A percentile compares a stretch with the other conserved stretches of the same genome.
Evolutionary conservation across 2,113 vertebrate species (phyloP).

Genomic region (Nothoprocta perdicaria): DNA sequence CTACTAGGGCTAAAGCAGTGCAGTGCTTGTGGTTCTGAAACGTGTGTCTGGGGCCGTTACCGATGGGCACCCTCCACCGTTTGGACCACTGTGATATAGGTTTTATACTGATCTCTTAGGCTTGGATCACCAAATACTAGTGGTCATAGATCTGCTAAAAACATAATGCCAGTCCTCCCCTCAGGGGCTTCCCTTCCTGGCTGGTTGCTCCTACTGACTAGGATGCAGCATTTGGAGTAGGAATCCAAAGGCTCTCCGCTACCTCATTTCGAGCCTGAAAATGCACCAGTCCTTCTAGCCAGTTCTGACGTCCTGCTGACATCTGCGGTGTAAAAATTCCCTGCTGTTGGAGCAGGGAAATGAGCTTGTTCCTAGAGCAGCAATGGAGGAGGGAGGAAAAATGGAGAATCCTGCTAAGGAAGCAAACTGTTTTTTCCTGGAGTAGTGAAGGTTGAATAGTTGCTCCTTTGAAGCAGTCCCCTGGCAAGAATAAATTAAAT

Average conservation of each 20-base stretch:
- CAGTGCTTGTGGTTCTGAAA: not conserved
- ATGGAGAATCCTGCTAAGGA: not conserved
- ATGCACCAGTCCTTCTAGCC: not conserved
- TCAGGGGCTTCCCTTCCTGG: not conserved
- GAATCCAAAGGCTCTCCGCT: not conserved
- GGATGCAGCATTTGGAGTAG: not conserved
- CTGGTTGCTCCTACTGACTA: not conserved
- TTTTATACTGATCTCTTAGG: not conserved
- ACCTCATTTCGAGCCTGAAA: not conserved
- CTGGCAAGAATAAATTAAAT: not conserved
- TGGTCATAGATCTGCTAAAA: not conserved
- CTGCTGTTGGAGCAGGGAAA: not conserved
- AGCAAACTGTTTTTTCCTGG: not conserved
- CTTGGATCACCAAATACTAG: not conserved
- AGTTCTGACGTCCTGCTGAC: not conserved
- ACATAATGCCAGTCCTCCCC: not conserved
- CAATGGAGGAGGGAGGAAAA: not conserved
- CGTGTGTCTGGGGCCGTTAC: rapidly evolving
- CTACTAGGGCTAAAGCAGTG: not conserved
- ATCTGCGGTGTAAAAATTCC: not conserved
- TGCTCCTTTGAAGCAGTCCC: not conserved
- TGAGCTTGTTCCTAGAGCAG: no score
- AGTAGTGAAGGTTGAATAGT: not conserved
- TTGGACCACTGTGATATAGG: not conserved
- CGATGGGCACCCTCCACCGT: not conserved